Evolutionary conservation across 2,113 vertebrate species (phyloP), one percentile per base, ranked within the genome.

Genomic region (Clupea harengus): DNA sequence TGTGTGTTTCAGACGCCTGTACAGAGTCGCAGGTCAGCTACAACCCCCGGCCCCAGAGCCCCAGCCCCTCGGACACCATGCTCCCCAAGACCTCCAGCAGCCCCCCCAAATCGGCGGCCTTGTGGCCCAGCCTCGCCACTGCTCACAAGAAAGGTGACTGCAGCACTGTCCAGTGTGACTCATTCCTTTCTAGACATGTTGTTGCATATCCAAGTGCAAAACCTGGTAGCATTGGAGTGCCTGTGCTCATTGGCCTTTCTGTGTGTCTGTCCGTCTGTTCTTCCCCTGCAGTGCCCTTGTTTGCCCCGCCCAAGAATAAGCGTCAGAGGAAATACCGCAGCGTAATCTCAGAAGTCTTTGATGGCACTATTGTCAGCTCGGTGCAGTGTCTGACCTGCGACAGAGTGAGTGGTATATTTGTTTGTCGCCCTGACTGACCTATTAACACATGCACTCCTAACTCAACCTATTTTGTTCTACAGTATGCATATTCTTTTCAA

Each of bases 381-480:
- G 98, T 99, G 91, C 98, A 99, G 94, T 99, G 98, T 92, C 95
- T 99, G 89, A 99, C 98, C 54, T 99, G 98, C 0, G 98, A 99
- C 94, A 94, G 98, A 91, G 98, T 99, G 91, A 94, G 96, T 60
- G 57, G 99, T 98, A 91, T 95, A 94, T 99, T 92, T 99, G 98
- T 92, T 99, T 97, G 5, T 98, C 99, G 25, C 98, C 99, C 92
- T 99, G 98, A 92, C 94, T 99, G 91, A 99, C 98, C 54, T 39
- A 39, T 2, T 2, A 39, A 1, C 39, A 39, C 39, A 39, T 39
- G 39, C 39, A 39, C 39, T 39, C 39, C 39, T 39, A 39, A 39
- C 39, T 39, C 39, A 1, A 39, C 39, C 1, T 39, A 2, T 39
- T 39, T 39, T 39, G 39, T 39, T 39, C 39, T 39, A 39, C 39